Percentiles rank a stretch among this genome's conserved stretches.
Evolutionary conservation across 2,888 invertebrate genomes (phyloP).

Genomic region (Bellardia pandia): DNA sequence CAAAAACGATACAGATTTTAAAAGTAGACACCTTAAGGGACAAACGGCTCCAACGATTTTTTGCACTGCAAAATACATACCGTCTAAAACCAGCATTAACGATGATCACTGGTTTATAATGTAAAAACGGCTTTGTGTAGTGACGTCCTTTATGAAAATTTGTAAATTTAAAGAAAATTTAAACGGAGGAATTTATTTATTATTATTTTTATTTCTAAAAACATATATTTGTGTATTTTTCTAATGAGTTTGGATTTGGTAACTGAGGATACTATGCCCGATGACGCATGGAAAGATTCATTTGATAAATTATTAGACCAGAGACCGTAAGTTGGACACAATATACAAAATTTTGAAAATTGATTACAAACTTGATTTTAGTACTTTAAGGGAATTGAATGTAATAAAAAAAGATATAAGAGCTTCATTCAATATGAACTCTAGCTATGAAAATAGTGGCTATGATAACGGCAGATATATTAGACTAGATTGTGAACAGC

Average conservation of each 20-base stretch:
- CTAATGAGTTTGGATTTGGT: constrained; percentile 7
- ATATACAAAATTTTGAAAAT: not conserved
- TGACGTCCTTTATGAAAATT: not conserved
- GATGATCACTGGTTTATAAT: not conserved
- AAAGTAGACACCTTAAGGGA: too few species aligned
- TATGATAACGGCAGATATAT: not conserved
- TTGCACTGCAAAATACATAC: too few species aligned
- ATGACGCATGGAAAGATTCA: constrained; percentile 81
- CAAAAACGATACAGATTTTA: too few species aligned
- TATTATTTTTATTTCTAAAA: not conserved
- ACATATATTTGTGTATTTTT: constrained; percentile 16
- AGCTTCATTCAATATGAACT: constrained; percentile 80
- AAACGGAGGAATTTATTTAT: not conserved
- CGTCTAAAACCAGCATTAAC: too few species aligned
- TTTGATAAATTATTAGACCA: constrained; percentile 80
- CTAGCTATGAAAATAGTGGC: constrained; percentile 80
- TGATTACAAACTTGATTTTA: constrained; percentile 60
- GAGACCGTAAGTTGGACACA: constrained; percentile 76
- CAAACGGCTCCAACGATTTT: too few species aligned
- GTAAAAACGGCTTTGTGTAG: not conserved
- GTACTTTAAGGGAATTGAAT: constrained; percentile 78
- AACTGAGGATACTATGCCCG: constrained; percentile 77
- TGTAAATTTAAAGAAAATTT: too few species aligned
- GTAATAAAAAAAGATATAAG: constrained; percentile 78
- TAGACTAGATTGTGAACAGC: not conserved